Percentiles rank a stretch among this genome's conserved stretches.
phyloP scores from a whole-genome alignment of 2,888 invertebrate species.

The Lordiphosa andalusiaca region DNA sequence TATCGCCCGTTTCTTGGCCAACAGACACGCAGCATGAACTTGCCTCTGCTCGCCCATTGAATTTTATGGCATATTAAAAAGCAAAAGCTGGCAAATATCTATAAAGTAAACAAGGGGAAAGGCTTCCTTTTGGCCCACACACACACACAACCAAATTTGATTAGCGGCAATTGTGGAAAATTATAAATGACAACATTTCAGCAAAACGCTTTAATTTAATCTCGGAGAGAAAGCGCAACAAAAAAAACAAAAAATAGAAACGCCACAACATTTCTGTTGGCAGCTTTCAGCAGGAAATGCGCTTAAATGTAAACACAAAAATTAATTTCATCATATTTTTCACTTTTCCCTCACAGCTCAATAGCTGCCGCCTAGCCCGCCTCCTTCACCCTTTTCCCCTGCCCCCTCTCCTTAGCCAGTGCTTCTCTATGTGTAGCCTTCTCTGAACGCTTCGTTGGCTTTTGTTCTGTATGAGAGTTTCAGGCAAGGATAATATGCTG shows the following conservation, averaged over 20 bases:
- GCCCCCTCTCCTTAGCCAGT: background rate
- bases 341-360: constrained; percentile 46
- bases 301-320: constrained; percentile 69
- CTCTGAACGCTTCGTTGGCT: constrained; percentile 58
- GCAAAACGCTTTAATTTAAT: constrained; percentile 67
- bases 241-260: no score
- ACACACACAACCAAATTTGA: constrained; percentile 52
- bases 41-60: constrained; percentile 32
- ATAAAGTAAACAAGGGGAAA: constrained; percentile 14
- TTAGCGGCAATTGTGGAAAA: constrained; percentile 72
- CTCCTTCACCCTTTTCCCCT: no score
- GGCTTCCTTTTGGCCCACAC: constrained; percentile 16
- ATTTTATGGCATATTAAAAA: constrained; percentile 64
- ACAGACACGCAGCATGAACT: constrained; percentile 26
- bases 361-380: constrained; percentile 11
- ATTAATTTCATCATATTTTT: constrained; percentile 73
- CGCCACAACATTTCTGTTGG: constrained; percentile 43
- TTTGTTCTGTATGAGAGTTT: constrained; percentile 53
- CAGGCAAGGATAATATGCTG: constrained; percentile 70
- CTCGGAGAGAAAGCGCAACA: constrained; percentile 15
- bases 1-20: constrained; percentile 48
- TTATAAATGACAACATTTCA: constrained; percentile 73
- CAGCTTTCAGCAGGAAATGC: constrained; percentile 45
- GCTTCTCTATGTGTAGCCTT: constrained; percentile 6
- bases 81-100: constrained; percentile 34